Base-by-base conservation (phyloP, 1,140 invertebrate species). In the Nixonia krombeini region DNA sequence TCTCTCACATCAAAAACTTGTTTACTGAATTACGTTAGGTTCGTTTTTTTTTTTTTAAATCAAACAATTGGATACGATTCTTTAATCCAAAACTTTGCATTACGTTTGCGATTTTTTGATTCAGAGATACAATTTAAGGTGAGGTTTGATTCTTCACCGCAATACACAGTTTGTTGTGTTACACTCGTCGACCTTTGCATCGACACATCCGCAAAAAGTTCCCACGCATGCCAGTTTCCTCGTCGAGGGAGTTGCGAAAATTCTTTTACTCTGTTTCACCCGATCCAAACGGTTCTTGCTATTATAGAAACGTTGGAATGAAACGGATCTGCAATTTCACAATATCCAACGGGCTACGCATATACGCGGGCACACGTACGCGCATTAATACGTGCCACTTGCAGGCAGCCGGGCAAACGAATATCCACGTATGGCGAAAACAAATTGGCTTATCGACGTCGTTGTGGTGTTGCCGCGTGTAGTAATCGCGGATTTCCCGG, bases 361-460 rank as follows among this genome's bases (percentile, higher is more conserved):
- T 33, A 10, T 33, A 33, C 10, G 13, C 6, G 9, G 9, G 13
- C 12, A 33, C 31, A 33, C 13, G 46, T 53, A 61, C 55, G 69
- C 50, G 69, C 50, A 51, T 63, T 72, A 65, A 58, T 55, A 62
- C 42, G 58, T 46, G 62, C 55, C 62, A 67, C 33, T 62, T 35
- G 55, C 73, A 69, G 55, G 44, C 63, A 47, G 52, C 56, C 62
- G 33, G 40, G 40, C 47, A 58, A 72, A 67, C 62, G 44, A 56
- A 72, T 59, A 62, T 50, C 31, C 31, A 46, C 50, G 55, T 70
- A 68, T 46, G 53, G 42, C 29, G 45, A 55, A 44, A 66, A 70
- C 67, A 70, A 76, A 74, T 76, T 68, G 62, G 55, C 57, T 68
- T 63, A 68, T 62, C 64, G 62, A 41, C 41, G 44, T 57, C 61